A percentile compares a stretch with the other conserved stretches of the same genome.
phyloP scores from a whole-genome alignment of 2,797 vertebrate species.

The Netta rufina region DNA sequence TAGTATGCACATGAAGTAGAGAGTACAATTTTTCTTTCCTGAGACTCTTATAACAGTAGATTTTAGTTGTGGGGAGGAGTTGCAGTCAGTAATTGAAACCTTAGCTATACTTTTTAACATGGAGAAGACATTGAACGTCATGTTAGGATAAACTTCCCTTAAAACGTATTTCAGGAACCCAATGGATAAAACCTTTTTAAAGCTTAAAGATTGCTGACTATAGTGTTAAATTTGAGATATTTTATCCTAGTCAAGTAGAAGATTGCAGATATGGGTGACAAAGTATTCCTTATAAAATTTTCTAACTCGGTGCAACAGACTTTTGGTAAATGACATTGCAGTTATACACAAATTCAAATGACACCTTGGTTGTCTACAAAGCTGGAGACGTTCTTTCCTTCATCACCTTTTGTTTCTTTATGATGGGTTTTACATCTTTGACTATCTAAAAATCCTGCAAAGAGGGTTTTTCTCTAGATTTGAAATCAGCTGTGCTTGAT shows the following conservation, averaged over 20 bases:
- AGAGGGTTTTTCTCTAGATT: neutral
- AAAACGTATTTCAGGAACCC: neutral
- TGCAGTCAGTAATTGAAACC: neutral
- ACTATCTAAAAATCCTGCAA: neutral
- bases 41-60: neutral
- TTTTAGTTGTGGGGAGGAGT: neutral
- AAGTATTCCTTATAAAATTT: neutral
- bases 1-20: neutral
- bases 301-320: neutral
- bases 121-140: neutral
- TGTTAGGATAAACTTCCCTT: neutral
- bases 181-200: neutral
- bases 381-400: neutral
- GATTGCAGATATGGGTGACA: neutral
- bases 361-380: neutral
- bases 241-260: neutral
- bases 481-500: neutral
- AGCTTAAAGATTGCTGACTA: neutral
- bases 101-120: neutral
- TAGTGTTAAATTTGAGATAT: neutral
- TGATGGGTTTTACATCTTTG: neutral
- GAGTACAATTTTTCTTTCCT: neutral
- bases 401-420: neutral
- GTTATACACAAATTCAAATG: neutral
- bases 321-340: neutral